Percentiles rank a stretch among this genome's conserved stretches.
Conservation (phyloP, 2,797 vertebrate genomes). For the Meda fulgida region DNA sequence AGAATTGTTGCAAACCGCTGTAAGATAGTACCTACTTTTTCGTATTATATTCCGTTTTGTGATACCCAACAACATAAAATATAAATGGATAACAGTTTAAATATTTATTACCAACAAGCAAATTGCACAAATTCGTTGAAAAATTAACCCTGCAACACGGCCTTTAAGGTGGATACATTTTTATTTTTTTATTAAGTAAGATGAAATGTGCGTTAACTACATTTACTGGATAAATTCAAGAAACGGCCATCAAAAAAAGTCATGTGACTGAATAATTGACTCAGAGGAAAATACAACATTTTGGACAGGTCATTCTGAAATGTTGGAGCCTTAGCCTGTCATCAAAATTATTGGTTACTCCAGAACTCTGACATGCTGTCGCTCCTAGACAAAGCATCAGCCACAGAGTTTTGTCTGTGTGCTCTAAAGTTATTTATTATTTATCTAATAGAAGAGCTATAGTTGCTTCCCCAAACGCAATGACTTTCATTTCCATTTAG, state of each 20-base stretch:
- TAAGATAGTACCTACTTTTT: too few species aligned
- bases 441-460: not conserved
- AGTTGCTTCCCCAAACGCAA: not conserved
- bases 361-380: not conserved
- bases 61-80: too few species aligned
- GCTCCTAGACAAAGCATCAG: not conserved
- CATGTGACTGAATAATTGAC: not conserved
- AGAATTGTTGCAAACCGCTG: too few species aligned
- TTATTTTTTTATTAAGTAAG: not conserved
- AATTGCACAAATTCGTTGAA: too few species aligned
- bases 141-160: too few species aligned
- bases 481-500: not conserved
- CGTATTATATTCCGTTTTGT: too few species aligned
- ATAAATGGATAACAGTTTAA: too few species aligned
- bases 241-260: not conserved
- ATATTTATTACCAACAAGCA: too few species aligned
- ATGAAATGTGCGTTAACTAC: not conserved
- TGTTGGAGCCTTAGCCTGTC: not conserved
- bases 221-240: not conserved
- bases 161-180: not conserved
- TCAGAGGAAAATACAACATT: not conserved
- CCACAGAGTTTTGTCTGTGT: not conserved
- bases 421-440: not conserved
- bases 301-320: not conserved
- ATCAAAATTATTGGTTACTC: not conserved